A percentile compares a stretch with the other conserved stretches of the same genome.
Evolutionary conservation across 2,113 vertebrate genomes (phyloP).

Genomic region (Lepidothrix coronata): DNA sequence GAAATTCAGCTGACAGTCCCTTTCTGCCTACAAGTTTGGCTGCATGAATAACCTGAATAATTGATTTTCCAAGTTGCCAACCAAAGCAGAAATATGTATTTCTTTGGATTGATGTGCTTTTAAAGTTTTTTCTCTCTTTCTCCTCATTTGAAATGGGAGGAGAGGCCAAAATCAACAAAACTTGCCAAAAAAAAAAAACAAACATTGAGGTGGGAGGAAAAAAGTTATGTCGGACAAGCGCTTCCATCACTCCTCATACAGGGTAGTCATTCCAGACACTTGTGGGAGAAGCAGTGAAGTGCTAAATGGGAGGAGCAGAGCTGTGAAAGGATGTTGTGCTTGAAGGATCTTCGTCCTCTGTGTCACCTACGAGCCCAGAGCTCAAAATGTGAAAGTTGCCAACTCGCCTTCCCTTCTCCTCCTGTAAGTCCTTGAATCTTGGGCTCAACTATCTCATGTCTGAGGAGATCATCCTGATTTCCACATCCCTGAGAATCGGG

Average conservation of each 20-base stretch:
- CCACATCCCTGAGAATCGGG: background rate
- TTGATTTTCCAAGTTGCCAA: background rate
- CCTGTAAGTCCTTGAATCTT: fast-evolving
- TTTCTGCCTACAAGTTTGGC: background rate
- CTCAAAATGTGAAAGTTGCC: background rate
- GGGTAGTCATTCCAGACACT: background rate
- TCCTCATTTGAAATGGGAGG: background rate
- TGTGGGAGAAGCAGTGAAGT: background rate
- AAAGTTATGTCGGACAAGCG: background rate
- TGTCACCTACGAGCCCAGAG: background rate
- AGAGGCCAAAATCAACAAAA: background rate
- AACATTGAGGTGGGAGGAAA: background rate
- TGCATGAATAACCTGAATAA: background rate
- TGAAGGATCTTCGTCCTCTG: background rate
- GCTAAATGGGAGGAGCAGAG: background rate
- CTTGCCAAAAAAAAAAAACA: background rate
- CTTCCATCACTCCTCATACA: background rate
- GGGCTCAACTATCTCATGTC: background rate
- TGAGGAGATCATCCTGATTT: background rate
- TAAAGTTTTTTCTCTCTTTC: background rate
- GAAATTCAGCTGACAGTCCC: background rate
- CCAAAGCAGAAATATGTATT: background rate
- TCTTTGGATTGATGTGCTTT: background rate
- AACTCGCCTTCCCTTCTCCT: background rate
- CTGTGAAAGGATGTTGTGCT: background rate